Percentiles rank a stretch among this genome's conserved stretches.
phyloP scores from a whole-genome alignment of 1,140 invertebrate genomes.

The Chelonus insularis region DNA sequence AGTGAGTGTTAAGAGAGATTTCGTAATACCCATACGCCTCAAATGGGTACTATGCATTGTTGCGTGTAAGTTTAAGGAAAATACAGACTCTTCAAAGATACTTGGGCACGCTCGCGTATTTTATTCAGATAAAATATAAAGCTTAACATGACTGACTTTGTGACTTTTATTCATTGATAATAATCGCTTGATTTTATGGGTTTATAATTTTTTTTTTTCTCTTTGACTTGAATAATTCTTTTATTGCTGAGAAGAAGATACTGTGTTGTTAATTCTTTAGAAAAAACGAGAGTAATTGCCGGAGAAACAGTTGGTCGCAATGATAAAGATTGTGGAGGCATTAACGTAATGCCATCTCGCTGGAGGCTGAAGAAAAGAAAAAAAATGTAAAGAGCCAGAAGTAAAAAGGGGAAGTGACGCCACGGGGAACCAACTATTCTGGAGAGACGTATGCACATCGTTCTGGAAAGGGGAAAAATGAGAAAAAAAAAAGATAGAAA shows the following conservation, averaged over 20 bases:
- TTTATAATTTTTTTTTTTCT: neutral
- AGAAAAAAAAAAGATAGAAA: slow-evolving; percentile 37
- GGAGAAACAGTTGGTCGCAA: slow-evolving; percentile 38
- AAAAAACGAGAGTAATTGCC: slow-evolving; percentile 45
- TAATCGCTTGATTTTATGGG: neutral
- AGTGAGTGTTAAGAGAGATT: neutral
- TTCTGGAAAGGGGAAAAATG: slow-evolving; percentile 27
- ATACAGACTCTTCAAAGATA: neutral
- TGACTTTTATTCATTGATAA: neutral
- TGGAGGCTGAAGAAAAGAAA: slow-evolving; percentile 24
- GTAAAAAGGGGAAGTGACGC: slow-evolving; percentile 22
- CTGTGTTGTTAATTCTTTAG: slow-evolving; percentile 2
- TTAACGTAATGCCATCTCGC: slow-evolving; percentile 3
- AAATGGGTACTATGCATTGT: slow-evolving; percentile 13
- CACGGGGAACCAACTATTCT: slow-evolving; percentile 5
- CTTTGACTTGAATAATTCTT: neutral
- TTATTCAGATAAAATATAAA: neutral
- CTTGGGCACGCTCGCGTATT: slow-evolving; percentile 15
- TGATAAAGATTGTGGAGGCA: neutral
- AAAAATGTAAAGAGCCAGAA: slow-evolving; percentile 39
- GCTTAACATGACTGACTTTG: neutral
- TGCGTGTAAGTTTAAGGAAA: neutral
- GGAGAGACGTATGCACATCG: slow-evolving; percentile 21
- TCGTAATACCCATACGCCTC: neutral
- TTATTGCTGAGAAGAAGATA: neutral